Evolutionary conservation across 2,888 invertebrate genomes (phyloP).

Genomic region (Scaptomyza parva): DNA sequence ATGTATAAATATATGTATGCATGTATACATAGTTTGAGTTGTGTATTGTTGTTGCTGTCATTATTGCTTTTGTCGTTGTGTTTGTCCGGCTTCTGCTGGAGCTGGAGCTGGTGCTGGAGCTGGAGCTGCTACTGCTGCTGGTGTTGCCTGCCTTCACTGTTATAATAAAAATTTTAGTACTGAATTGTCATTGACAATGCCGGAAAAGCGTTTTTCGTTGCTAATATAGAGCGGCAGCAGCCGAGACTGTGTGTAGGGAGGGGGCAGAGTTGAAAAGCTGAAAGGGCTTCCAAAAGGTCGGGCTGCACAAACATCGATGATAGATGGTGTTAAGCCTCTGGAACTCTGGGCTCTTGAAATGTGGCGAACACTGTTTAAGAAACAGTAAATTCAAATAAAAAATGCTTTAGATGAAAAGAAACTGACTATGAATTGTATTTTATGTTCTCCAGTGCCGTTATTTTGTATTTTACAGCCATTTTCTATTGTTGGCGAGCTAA

Average conservation of each 20-base stretch:
- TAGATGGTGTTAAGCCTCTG: constrained; percentile 19
- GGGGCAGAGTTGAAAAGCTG: constrained; percentile 7
- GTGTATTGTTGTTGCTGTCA: constrained; percentile 26
- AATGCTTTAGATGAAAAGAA: neutral
- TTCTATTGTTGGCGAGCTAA: neutral
- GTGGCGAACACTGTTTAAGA: neutral
- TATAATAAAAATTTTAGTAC: constrained; percentile 59
- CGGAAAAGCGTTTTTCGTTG: constrained; percentile 20
- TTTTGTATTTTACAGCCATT: neutral
- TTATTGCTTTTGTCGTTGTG: constrained; percentile 41
- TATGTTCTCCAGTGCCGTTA: neutral
- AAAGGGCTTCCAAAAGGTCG: constrained; percentile 33
- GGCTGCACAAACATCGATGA: constrained; percentile 23
- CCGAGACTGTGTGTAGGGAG: neutral
- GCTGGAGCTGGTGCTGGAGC: too few relatives aligned
- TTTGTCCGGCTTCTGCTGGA: constrained; percentile 40
- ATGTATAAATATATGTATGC: constrained; percentile 46
- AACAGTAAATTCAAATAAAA: constrained; percentile 7
- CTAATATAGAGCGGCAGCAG: constrained; percentile 9
- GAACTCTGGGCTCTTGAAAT: neutral
- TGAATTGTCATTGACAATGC: constrained; percentile 47
- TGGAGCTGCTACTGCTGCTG: constrained; percentile 21
- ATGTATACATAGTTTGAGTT: constrained; percentile 28
- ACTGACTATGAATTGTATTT: neutral
- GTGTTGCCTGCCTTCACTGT: constrained; percentile 22